Base-by-base conservation (phyloP, 2,113 vertebrate species). In the Leucoraja erinaceus region DNA sequence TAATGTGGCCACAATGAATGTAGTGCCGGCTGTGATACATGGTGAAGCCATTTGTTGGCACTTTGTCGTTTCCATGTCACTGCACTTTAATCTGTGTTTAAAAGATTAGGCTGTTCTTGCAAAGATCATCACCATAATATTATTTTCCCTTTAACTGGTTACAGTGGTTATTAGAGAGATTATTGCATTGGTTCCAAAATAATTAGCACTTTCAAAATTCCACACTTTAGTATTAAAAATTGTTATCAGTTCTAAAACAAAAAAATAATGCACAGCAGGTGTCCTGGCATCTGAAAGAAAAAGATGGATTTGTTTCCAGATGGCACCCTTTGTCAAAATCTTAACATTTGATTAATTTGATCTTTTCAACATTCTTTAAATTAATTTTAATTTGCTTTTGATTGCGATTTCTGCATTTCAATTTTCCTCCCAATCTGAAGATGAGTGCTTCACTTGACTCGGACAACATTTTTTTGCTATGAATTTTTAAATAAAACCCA, bases 271-370 rank as follows among this genome's bases (percentile, higher is more conserved):
- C 56, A 86, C 83, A 86, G 83, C 59, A 63, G 83, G 83, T 63
- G 56, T 31, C 28, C 63, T 86, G 83, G 83, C 83, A 63, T 86
- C 83, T 63, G 56, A 61, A 86, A 31, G 56, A 86, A 63, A 86
- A 86, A 86, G 56, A 86, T 63, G 12, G 83, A 86, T 61, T 86
- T 31, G 61, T 86, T 63, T 86, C 83, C 83, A 86, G 83, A 86
- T 63, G 83, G 83, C 56, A 63, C 81, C 25, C 22, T 84, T 84
- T 28, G 25, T 84, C 81, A 84, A 59, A 61, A 84, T 59, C 54
- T 61, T 86, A 63, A 63, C 16, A 86, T 63, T 86, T 86, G n/a
- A 86, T 86, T 31, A 86, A 63, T 63, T 63, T 59, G 59, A n/a
- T 63, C 28, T 86, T 86, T 76, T 86, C 14, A 86, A 86, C 83